Evolutionary conservation across 1,140 invertebrate genomes (phyloP).

Genomic region (Aricia agestis): DNA sequence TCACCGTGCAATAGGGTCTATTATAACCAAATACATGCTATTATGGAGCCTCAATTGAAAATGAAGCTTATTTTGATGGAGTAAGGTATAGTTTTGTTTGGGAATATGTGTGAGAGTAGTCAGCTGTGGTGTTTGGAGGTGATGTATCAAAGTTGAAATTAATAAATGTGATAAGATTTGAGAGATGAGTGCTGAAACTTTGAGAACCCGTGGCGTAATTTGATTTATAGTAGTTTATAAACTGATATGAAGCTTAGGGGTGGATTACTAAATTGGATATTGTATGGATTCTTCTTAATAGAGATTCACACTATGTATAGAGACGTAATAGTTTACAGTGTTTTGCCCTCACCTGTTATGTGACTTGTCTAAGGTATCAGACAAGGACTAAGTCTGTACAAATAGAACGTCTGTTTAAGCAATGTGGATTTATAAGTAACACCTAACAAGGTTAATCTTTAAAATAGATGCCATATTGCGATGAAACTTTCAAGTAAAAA

Average conservation of each 20-base stretch:
- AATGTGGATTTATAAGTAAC: too few relatives aligned
- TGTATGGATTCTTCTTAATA: too few relatives aligned
- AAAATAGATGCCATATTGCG: too few relatives aligned
- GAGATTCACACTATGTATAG: too few relatives aligned
- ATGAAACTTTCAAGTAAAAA: too few relatives aligned
- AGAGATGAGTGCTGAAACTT: constrained; percentile 37
- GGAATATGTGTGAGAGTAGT: constrained; percentile 20
- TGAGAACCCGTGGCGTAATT: constrained; percentile 30
- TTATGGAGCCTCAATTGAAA: neutral
- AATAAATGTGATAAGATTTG: constrained; percentile 51
- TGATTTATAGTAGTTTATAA: constrained; percentile 28
- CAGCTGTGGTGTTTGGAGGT: constrained; percentile 29
- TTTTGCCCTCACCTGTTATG: too few relatives aligned
- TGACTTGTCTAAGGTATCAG: too few relatives aligned
- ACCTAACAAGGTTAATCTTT: too few relatives aligned
- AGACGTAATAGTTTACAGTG: too few relatives aligned
- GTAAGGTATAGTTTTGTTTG: constrained; percentile 17
- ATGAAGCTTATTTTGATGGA: neutral
- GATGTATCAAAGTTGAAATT: constrained; percentile 30
- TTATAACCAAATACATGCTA: neutral
- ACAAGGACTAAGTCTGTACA: too few relatives aligned
- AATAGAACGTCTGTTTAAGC: too few relatives aligned
- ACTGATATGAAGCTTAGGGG: constrained; percentile 17
- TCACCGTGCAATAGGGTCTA: neutral
- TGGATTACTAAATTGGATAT: too few relatives aligned